Base-by-base conservation (phyloP, 2,888 invertebrate species). In the Cheilosia pagana region DNA sequence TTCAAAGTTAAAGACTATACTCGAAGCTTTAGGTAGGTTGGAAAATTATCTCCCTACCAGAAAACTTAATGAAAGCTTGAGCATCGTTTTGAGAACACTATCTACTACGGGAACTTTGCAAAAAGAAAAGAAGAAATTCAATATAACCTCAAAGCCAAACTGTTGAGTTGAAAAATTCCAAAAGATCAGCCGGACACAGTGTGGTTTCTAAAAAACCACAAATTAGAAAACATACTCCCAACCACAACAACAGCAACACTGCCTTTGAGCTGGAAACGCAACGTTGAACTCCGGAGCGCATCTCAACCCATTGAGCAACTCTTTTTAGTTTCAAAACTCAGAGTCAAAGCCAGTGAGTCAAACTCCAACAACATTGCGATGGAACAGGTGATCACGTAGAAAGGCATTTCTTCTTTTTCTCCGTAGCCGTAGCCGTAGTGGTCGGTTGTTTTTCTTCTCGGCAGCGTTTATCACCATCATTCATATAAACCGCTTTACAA, bases 331-430 rank as follows among this genome's bases (percentile, higher is more conserved):
- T 71, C 12, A 50, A n/a, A 19, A 45, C 53, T 35, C 43, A 28
- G 45, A 62, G 77, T 70, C 71, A 60, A 52, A 39, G 63, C 53
- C 52, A 62, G 48, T 31, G 52, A 59, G 76, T 63, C 76, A 59
- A 59, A 62, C 35, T 35, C 28, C 28, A 28, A 28, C 43, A 81
- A 75, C 52, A 78, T 79, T n/a, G 52, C 78, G 57, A 68, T 70
- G 75, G 75, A 85, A 85, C 85, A 85, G 85, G 81, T 85, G 85
- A 85, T 85, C 81, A 74, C 85, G 71, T 81, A 81, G 85, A 85
- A 81, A 85, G 81, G 81, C 81, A 85, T 81, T 76, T 81, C 85
- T 79, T 85, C 78, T 78, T 83, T 70, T 81, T 75, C 55, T 60
- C 31, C 57, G 25, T 79, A 53, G 52, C 28, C 57, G 57, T 59